Evolutionary conservation across 2,888 invertebrate genomes (phyloP).

Genomic region (Phyto melanocephala): DNA sequence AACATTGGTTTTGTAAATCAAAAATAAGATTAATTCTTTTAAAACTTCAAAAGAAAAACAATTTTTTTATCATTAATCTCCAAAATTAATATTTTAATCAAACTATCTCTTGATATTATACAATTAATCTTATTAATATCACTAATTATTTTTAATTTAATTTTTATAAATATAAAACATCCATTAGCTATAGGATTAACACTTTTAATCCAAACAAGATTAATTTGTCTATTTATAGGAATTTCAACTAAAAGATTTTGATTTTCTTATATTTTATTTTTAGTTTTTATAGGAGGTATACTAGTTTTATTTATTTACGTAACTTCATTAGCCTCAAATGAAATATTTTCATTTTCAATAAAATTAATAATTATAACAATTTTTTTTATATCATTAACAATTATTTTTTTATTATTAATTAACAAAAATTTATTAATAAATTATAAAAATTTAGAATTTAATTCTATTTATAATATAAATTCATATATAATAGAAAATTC

Average conservation of each 20-base stretch:
- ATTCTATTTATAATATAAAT: conserved; percentile 71
- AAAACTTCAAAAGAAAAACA: conserved; percentile 82
- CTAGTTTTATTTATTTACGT: conserved; percentile 84
- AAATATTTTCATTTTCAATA: conserved; percentile 80
- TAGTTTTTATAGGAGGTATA: conserved; percentile 83
- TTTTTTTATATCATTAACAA: conserved; percentile 69
- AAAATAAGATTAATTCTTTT: conserved; percentile 81
- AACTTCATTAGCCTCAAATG: conserved; percentile 82
- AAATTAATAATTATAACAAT: conserved; percentile 70
- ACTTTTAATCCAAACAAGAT: conserved; percentile 80
- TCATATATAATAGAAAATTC: conserved; percentile 77
- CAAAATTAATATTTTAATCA: conserved; percentile 85
- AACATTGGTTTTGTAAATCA: conserved; percentile 86
- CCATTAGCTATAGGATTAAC: conserved; percentile 81
- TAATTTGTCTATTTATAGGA: conserved; percentile 79
- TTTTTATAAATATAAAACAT: conserved; percentile 79
- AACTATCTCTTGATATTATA: conserved; percentile 82
- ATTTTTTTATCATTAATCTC: conserved; percentile 82
- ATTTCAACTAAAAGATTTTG: conserved; percentile 80
- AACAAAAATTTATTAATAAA: conserved; percentile 72
- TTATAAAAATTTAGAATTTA: conserved; percentile 78
- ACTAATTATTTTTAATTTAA: conserved; percentile 74
- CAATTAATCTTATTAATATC: conserved; percentile 69
- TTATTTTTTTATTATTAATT: conserved; percentile 67
- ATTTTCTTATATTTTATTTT: conserved; percentile 83